Base-by-base conservation (phyloP, 2,797 vertebrate genomes). In the Crypturellus tataupa region DNA sequence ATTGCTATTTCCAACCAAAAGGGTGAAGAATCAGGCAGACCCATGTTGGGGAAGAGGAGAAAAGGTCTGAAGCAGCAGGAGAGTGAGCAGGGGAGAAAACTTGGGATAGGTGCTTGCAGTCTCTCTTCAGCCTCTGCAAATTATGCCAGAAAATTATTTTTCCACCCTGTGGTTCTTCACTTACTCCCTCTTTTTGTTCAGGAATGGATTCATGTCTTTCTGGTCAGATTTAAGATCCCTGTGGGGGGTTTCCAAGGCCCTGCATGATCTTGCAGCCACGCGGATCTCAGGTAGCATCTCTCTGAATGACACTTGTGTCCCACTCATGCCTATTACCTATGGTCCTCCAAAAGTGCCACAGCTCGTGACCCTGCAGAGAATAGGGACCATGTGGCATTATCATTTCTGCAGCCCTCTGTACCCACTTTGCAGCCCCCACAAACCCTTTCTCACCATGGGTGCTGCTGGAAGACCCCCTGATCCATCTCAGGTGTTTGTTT, bases 401-500 rank as follows among this genome's bases (percentile, higher is more conserved):
- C 27, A 51, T 49, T 65, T 31, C 55, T 58, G 40, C 51, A 77
- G 51, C 51, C 40, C 37, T 19, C 1, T 10, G 13, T 44, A 20
- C 39, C 59, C 3, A 2, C 55, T 0, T 2, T 5, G 9, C 37
- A 49, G 44, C 10, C 8, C 33, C 79, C 47, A 64, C 35, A 71
- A 62, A 84, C 51, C 24, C 6, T 4, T 83, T 19, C 44, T 3
- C 12, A 62, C 18, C 13, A 49, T 24, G 53, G 13, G 37, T 14
- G 33, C 1, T 4, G 35, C 29, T 60, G 24, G 33, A 37, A 27
- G 33, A 71, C 33, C 6, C 33, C 9, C 49, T 10, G 16, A 31
- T 67, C 46, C 2, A 1, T 58, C 18, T 2, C 0, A 0, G 33
- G 13, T 0, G 0, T 21, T 35, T 17, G 18, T 19, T 31, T 37